phyloP scores from a whole-genome alignment of 2,888 invertebrate genomes.

The Girardia tigrina region DNA sequence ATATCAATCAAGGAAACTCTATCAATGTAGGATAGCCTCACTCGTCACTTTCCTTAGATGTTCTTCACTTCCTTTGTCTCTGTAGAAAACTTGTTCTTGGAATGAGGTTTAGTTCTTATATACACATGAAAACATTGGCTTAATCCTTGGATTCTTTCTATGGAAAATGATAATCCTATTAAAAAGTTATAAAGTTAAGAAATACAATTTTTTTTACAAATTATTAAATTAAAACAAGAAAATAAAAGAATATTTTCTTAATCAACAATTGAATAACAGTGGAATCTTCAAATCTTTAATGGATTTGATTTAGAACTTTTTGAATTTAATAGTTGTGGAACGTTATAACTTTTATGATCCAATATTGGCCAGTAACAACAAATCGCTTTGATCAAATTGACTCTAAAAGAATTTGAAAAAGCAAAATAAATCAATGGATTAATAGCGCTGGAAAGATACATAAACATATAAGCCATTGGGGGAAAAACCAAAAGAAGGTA shows the following conservation, averaged over 20 bases:
- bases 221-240: no score
- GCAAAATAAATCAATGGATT: constrained; percentile 36
- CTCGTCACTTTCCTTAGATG: no score
- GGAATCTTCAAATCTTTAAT: not conserved
- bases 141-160: not conserved
- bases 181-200: not conserved
- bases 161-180: not conserved
- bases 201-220: no score
- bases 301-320: constrained; percentile 11
- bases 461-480: constrained; percentile 26
- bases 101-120: no score
- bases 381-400: constrained; percentile 13
- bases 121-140: no score
- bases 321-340: not conserved
- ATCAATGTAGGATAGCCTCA: no score
- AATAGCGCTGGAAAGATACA: constrained; percentile 35
- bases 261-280: no score
- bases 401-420: constrained; percentile 29
- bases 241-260: no score
- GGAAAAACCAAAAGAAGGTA: constrained; percentile 11
- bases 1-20: no score
- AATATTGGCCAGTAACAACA: not conserved
- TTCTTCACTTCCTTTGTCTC: no score
- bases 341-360: not conserved
- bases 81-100: no score